These are phyloP conservation scores for Pseudochaenichthys georgianus DNA, from an alignment of 2,797 vertebrate genomes.

Conservation along the genomic window DNA sequence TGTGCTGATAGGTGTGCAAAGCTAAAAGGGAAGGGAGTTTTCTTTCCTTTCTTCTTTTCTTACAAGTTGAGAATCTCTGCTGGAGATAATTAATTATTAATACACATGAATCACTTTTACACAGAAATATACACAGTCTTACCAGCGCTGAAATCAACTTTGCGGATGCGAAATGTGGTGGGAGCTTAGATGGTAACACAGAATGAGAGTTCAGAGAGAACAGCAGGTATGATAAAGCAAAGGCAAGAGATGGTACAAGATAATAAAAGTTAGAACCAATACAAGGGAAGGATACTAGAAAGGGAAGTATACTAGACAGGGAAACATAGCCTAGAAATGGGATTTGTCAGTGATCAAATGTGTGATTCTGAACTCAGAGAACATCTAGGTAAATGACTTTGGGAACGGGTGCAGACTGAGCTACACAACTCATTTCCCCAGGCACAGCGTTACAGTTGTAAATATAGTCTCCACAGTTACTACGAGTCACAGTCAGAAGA, in stretches of 20 bases:
- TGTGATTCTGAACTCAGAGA: neutral
- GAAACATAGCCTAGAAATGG: neutral
- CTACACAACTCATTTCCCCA: neutral
- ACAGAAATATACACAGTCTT: conserved; percentile 59
- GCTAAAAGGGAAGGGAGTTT: too few relatives aligned
- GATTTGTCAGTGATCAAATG: neutral
- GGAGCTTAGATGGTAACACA: conserved; percentile 76
- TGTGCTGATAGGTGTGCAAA: too few relatives aligned
- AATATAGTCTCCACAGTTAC: neutral
- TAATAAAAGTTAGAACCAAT: neutral
- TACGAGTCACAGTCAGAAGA: conserved; percentile 2
- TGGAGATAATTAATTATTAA: neutral
- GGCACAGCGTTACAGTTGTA: neutral
- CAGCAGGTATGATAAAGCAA: neutral
- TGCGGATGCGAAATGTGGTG: conserved; percentile 77
- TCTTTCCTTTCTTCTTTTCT: too few relatives aligned
- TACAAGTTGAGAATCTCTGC: neutral
- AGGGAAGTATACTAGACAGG: neutral
- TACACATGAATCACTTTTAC: neutral
- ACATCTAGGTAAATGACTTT: neutral
- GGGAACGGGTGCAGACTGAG: neutral
- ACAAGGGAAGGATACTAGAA: neutral
- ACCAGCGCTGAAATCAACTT: conserved; percentile 80
- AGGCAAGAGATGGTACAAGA: neutral
- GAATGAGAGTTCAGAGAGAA: conserved; percentile 30